Evolutionary conservation across 2,888 invertebrate species (phyloP), one percentile per base, ranked within the genome.

Genomic region (Cotesia congregata): DNA sequence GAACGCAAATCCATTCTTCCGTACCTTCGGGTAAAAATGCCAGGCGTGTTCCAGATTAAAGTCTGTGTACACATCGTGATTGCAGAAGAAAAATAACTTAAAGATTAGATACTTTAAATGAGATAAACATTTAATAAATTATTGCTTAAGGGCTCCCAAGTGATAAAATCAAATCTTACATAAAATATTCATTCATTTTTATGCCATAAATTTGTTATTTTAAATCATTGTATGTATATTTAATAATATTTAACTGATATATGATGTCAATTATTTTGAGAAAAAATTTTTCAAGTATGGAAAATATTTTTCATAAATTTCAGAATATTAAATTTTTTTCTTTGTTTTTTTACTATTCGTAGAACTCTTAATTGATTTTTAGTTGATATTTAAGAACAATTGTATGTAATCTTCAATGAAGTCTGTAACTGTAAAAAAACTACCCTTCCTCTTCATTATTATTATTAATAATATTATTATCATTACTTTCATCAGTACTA

Each of bases 31-130:
- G 72, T 60, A 41, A 67, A 39, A 40, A 68, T 72, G 67, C 67
- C 67, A 76, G 68, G 76, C 50, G 64, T 59, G 69, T 68, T 69
- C 68, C 72, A 64, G 68, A 72, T 76, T 59, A 67, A 68, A 68
- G 41, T 76, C 68, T 76, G 72, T 30, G 40, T n/a, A 50, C 12
- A 65, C 20, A 65, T 70, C 20, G 59, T 59, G 50, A n/a, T 69
- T 69, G 69, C 59, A 69, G 40, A 68, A 41, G 17, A 7, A 15
- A 9, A 7, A 30, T 30, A 50, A 17, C 67, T 15, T 38, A 41
- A 50, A 50, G 50, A 50, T 50, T 50, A 50, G 15, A 62, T 62
- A 62, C 62, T 15, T 62, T 20, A 7, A 62, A 62, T 62, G 62
- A 17, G 62, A 62, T 62, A 62, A 62, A 15, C 6, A 62, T 60